Base-by-base conservation (phyloP, 2,888 invertebrate genomes). In the Pycnomerus fuliginosus region DNA sequence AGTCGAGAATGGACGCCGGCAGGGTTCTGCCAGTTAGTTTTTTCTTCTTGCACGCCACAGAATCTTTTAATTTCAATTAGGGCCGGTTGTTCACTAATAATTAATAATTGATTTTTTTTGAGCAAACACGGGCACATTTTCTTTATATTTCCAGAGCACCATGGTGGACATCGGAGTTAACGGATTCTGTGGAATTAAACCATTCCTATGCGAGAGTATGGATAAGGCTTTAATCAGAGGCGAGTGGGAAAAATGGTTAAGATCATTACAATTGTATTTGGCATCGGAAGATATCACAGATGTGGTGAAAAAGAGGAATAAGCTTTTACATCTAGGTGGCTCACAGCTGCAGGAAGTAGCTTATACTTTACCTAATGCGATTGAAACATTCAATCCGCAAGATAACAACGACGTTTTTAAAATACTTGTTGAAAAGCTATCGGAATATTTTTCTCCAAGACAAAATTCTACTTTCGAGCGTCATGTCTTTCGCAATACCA, bases 381-480 rank as follows among this genome's bases (percentile, higher is more conserved):
- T 60, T 8, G 51, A 30, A 23, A 15, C 33, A 3, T 54, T 45
- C 31, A 16, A 31, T n/a, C 13, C 15, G 2, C 16, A 16, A 31
- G 8, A 31, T 17, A 49, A 4, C 7, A 53, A 48, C 27, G 53
- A 63, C 25, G 52, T 59, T 25, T 62, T 53, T 42, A 42, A 50
- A 42, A 53, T 39, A 8, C 37, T 58, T 3, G 41, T 58, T 11
- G 50, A 59, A 8, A 50, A 54, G 43, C 44, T 63, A 14, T 44
- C 45, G 17, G 49, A 55, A 8, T 55, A 62, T 44, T 64, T 64
- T 38, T 61, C 58, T 16, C 64, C 60, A 1, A 48, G 51, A 34
- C 57, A 56, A 45, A 62, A 62, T 41, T 61, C 58, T 17, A 54
- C 57, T 12, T 65, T 61, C 48, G 62, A 65, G 50, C 40, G 65